Base-by-base conservation (phyloP, 2,113 vertebrate species). In the Odobenus rosmarus region DNA sequence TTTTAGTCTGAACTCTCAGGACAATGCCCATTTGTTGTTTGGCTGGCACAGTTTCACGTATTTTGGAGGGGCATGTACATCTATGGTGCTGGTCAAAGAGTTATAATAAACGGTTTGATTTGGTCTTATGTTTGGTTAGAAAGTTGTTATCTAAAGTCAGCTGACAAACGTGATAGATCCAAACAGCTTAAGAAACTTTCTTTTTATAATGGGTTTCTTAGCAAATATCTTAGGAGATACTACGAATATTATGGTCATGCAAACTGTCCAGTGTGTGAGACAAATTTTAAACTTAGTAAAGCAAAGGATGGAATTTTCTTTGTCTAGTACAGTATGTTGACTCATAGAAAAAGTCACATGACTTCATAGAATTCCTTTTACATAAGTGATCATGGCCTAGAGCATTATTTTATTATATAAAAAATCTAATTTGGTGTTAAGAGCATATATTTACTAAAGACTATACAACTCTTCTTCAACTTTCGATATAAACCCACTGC, bases 1-100 rank as follows among this genome's bases (percentile, higher is more conserved):
- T 87, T 97, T 97, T 85, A 88, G 96, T 93, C 59, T 86, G 85
- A 77, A 51, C 55, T 33, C 12, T 74, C 0, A 4, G 82, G n/a
- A 94, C 96, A 98, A 96, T 79, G 91, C 85, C 64, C 49, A 9
- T 89, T 89, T 98, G 96, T 97, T 96, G 51, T 90, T 74, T 51
- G n/a, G 31, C 77, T 94, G 97, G 97, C 96, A 85, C 5, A 0
- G 14, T 88, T 96, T 88, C 77, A 72, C 24, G 87, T 97, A 33
- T 92, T 85, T 81, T 95, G 80, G 57, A 97, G 72, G 83, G 62
- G 13, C 84, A 96, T 64, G 64, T 96, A 81, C 71, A 7, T 72
- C 26, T 84, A 39, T 7, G 57, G 69, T 53, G 16, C 77, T 79
- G 49, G 64, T 74, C n/a, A 72, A 95, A 39, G 51, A 26, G 90